Evolutionary conservation across 2,113 vertebrate genomes (phyloP).

Genomic region (Calyptommatus sinebrachiatus): DNA sequence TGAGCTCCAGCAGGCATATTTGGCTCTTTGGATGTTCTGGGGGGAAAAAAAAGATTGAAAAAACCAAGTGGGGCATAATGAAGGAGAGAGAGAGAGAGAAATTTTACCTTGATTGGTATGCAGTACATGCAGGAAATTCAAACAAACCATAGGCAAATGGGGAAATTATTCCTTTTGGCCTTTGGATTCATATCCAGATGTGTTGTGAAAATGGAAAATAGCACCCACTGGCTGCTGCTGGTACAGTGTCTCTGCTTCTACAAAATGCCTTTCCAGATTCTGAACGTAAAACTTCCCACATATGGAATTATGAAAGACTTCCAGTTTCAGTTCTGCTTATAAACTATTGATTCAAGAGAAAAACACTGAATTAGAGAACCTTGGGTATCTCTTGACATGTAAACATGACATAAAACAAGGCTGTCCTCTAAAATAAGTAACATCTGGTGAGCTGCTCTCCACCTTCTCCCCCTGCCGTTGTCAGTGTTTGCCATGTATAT

Average conservation of each 20-base stretch:
- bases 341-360: constrained; percentile 14
- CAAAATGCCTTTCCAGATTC: too few species aligned
- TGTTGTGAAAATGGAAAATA: background rate
- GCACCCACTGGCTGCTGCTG: too few species aligned
- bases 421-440: constrained; percentile 17
- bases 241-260: too few species aligned
- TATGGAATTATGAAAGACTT: constrained; percentile 13
- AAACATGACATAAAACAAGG: constrained; percentile 21
- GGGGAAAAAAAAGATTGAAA: too few species aligned
- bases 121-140: background rate
- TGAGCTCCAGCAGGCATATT: too few species aligned
- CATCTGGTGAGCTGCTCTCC: constrained; percentile 13
- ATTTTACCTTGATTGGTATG: too few species aligned
- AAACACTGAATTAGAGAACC: constrained; percentile 19
- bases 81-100: too few species aligned
- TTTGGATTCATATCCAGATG: background rate
- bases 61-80: too few species aligned
- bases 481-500: background rate
- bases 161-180: background rate
- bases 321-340: constrained; percentile 15
- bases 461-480: background rate
- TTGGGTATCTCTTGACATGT: background rate
- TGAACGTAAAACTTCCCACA: background rate
- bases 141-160: background rate
- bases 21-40: too few species aligned